Conservation (phyloP, 2,888 invertebrate species). For the Drosophila paramelanica region DNA sequence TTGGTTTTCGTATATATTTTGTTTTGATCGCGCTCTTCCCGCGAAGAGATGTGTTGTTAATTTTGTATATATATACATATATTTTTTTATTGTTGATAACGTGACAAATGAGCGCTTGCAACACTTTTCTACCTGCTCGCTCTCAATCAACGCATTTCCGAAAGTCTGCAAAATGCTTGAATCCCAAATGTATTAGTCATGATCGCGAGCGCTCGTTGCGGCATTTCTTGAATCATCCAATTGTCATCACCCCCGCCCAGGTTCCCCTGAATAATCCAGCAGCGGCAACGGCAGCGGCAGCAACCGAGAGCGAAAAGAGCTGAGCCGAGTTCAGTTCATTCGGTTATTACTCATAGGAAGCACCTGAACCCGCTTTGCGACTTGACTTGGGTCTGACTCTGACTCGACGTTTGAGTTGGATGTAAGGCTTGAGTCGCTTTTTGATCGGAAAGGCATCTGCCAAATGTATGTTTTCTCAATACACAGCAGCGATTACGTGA, state of each 20-base stretch:
- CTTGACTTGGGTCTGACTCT: constrained; percentile 5
- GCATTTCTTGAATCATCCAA: constrained; percentile 66
- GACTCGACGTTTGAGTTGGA: background rate
- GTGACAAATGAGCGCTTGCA: constrained; percentile 24
- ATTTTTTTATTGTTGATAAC: constrained; percentile 9
- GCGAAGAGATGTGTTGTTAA: background rate
- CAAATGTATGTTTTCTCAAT: background rate
- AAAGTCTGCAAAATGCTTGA: constrained; percentile 37
- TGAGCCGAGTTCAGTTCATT: constrained; percentile 15
- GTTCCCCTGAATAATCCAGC: constrained; percentile 48
- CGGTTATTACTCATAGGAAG: constrained; percentile 51
- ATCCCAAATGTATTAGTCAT: constrained; percentile 67
- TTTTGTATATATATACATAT: background rate
- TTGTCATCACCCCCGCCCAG: constrained; percentile 7
- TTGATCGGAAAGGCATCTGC: background rate
- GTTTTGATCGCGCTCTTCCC: constrained; percentile 48
- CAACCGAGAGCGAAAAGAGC: constrained; percentile 18
- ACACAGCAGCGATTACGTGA: constrained; percentile 20
- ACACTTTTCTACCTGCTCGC: constrained; percentile 39
- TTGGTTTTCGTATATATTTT: constrained; percentile 39
- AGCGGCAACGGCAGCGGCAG: background rate
- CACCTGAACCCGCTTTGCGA: constrained; percentile 16
- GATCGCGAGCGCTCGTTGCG: constrained; percentile 43
- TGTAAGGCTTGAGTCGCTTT: background rate
- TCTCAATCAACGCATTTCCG: background rate